Conservation (phyloP, 2,888 invertebrate species). For the Ormyrus nitidulus region DNA sequence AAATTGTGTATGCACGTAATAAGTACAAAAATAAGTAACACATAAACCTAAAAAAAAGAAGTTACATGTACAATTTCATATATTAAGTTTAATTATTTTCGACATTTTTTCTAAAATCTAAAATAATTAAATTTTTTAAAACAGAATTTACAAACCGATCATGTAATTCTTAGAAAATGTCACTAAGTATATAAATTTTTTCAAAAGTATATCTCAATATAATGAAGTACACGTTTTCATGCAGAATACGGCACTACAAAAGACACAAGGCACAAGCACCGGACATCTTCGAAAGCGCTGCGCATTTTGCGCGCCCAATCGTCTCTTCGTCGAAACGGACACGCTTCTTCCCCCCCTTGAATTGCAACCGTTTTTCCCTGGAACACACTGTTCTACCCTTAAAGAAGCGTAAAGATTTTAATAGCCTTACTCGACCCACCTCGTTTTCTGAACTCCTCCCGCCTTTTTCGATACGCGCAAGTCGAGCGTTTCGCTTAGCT, state of each 20-base stretch:
- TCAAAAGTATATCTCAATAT: no score
- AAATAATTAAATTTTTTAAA: no score
- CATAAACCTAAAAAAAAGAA: no score
- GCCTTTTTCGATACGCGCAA: constrained; percentile 51
- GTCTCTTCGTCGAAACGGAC: constrained; percentile 16
- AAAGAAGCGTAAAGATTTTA: background rate
- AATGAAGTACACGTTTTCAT: no score
- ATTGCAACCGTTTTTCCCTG: background rate
- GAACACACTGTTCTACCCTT: background rate
- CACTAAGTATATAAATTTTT: background rate
- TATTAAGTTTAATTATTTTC: no score
- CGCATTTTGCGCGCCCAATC: constrained; percentile 43
- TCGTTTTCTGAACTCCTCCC: constrained; percentile 40
- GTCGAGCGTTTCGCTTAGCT: constrained; percentile 3
- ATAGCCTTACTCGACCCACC: background rate
- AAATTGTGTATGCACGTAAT: no score
- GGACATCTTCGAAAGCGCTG: constrained; percentile 52
- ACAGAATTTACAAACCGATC: no score
- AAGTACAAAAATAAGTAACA: no score
- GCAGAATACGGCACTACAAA: background rate
- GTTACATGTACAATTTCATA: no score
- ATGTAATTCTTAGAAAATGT: no score
- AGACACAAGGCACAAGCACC: constrained; percentile 5
- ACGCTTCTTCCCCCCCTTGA: background rate
- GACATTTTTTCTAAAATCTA: no score